These are phyloP conservation scores for Urophycis tenuis DNA, from an alignment of 2,797 vertebrate genomes.

Conservation along the genomic window DNA sequence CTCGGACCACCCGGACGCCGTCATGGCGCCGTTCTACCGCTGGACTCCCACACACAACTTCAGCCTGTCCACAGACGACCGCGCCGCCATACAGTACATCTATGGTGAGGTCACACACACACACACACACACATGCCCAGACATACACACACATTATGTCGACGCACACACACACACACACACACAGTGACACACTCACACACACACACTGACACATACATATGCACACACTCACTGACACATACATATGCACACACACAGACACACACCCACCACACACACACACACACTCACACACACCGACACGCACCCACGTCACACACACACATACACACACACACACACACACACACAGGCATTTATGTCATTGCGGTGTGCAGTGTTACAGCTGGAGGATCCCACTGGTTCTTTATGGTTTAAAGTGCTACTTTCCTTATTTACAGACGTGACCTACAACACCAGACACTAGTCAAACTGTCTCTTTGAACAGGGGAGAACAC, in stretches of 20 bases:
- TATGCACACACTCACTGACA: not conserved
- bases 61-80: conserved; percentile 83
- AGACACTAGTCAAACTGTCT: not conserved
- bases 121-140: not conserved
- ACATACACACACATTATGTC: not conserved
- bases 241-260: not conserved
- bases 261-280: not conserved
- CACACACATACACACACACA: not conserved
- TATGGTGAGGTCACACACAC: conserved; percentile 75
- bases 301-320: not conserved
- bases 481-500: not conserved
- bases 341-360: not conserved
- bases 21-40: conserved; percentile 96
- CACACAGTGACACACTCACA: not conserved
- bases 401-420: not conserved
- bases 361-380: not conserved
- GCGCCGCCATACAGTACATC: conserved; percentile 86
- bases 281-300: not conserved
- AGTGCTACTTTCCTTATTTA: conserved; percentile 1
- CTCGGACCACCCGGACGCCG: conserved; percentile 83
- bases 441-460: not conserved
- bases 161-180: not conserved
- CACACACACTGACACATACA: not conserved
- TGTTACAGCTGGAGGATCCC: not conserved
- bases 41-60: conserved; percentile 89